Base-by-base conservation (phyloP, 2,888 invertebrate genomes). In the Archips crataeganus region DNA sequence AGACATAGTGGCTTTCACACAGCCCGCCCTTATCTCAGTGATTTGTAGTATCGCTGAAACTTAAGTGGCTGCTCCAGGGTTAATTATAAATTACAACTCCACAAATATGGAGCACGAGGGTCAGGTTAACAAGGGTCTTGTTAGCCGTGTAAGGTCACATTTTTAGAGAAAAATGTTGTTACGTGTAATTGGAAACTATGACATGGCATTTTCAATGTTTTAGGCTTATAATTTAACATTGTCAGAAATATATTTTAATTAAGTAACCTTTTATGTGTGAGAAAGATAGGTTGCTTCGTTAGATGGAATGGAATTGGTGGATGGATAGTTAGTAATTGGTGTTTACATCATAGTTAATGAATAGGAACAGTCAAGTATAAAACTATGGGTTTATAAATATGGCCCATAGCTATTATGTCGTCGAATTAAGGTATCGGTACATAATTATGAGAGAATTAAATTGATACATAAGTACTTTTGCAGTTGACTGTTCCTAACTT, bases 21-120 rank as follows among this genome's bases (percentile, higher is more conserved):
- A 80, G 81, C 81, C 81, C 81, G 80, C 81, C 82, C 87, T 90
- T 92, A 91, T 92, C 91, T 89, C 80, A 78, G 86, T 92, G 90
- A 92, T 92, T 92, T 91, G 91, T 90, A 87, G 87, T 87, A 80
- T 86, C 80, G 81, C 85, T 84, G 84, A 88, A 90, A 88, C 89
- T 87, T 88, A 89, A 87, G 88, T 86, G 87, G 86, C 84, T 84
- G 82, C 81, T 74, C 79, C 79, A 69, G 79, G 79, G 80, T 81
- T 81, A 83, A 84, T 83, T 84, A 85, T 85, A 85, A 84, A 85
- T 85, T 85, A 83, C 79, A 82, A 81, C 78, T 69, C 60, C 63
- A 62, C 73, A 69, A 74, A 74, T 74, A 74, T 74, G 73, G 64
- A 60, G 73, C 61, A 49, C 51, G 36, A 32, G 13, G 73, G 73